phyloP scores from a whole-genome alignment of 2,888 invertebrate genomes.

The Kryphioiulus occultus region DNA sequence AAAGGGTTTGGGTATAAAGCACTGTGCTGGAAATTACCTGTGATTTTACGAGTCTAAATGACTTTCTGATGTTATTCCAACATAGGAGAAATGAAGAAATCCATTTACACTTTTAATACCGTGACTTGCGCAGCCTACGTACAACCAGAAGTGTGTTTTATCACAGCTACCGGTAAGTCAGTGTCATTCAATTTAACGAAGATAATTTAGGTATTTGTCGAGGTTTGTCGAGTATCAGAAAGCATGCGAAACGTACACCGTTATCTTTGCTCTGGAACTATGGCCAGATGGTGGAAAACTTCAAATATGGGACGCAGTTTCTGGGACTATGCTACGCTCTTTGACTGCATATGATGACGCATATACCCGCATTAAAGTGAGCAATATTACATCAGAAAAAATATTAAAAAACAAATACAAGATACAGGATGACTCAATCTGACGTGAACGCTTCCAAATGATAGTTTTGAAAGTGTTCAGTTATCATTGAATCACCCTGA shows the following conservation, averaged over 20 bases:
- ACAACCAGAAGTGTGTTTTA: slow-evolving; percentile 55
- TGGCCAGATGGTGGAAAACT: slow-evolving; percentile 61
- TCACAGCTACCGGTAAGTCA: slow-evolving; percentile 61
- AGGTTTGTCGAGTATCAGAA: background rate
- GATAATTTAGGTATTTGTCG: background rate
- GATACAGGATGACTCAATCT: too few species aligned
- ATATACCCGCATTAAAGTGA: slow-evolving; percentile 59
- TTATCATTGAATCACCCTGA: background rate
- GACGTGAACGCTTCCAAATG: background rate
- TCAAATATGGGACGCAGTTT: slow-evolving; percentile 59
- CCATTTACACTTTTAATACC: slow-evolving; percentile 62
- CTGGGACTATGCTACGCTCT: slow-evolving; percentile 58
- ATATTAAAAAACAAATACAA: background rate
- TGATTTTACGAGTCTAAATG: too few species aligned
- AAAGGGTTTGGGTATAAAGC: too few species aligned
- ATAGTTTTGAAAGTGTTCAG: background rate
- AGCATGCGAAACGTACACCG: background rate
- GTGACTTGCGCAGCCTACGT: slow-evolving; percentile 59
- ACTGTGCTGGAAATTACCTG: too few species aligned
- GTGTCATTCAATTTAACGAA: background rate
- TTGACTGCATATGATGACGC: slow-evolving; percentile 58
- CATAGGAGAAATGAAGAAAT: slow-evolving; percentile 54
- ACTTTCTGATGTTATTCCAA: background rate
- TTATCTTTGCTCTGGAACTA: background rate
- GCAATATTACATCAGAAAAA: slow-evolving; percentile 2